Conservation (phyloP, 2,797 vertebrate species). For the Phataginus tetradactyla region DNA sequence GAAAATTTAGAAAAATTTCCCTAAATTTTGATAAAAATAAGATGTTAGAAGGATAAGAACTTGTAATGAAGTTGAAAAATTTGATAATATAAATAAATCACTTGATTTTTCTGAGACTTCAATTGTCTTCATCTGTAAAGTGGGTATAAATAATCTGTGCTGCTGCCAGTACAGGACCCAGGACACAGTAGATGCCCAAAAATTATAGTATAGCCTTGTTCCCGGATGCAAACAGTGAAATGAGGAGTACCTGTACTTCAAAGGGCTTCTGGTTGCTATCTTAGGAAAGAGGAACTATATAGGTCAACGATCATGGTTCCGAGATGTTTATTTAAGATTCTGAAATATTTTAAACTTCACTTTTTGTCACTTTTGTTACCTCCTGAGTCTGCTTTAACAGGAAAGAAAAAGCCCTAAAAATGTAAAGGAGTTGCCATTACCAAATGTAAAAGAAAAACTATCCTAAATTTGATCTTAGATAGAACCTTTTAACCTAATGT, state of each 20-base stretch:
- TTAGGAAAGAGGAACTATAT: background rate
- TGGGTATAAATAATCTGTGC: background rate
- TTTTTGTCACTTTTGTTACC: background rate
- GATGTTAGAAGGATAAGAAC: slow-evolving; percentile 1
- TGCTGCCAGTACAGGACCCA: background rate
- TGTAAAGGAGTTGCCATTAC: background rate
- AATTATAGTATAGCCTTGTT: background rate
- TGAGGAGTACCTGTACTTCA: background rate
- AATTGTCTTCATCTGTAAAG: background rate
- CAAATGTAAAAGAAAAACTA: slow-evolving; percentile 12
- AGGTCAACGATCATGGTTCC: background rate
- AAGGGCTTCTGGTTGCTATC: background rate
- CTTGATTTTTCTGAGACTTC: slow-evolving; percentile 28
- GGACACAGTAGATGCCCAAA: background rate
- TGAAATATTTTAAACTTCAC: background rate
- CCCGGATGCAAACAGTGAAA: background rate
- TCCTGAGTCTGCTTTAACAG: background rate
- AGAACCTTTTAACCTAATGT: background rate
- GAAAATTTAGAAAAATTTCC: slow-evolving; percentile 13
- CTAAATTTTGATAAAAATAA: background rate
- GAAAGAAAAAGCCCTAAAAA: background rate
- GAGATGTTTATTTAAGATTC: background rate
- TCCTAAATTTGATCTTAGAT: background rate
- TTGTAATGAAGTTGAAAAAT: background rate
- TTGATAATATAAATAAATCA: background rate